These are phyloP conservation scores for Tylochromis polylepis DNA, from an alignment of 2,113 vertebrate genomes.

Conservation along the genomic window DNA sequence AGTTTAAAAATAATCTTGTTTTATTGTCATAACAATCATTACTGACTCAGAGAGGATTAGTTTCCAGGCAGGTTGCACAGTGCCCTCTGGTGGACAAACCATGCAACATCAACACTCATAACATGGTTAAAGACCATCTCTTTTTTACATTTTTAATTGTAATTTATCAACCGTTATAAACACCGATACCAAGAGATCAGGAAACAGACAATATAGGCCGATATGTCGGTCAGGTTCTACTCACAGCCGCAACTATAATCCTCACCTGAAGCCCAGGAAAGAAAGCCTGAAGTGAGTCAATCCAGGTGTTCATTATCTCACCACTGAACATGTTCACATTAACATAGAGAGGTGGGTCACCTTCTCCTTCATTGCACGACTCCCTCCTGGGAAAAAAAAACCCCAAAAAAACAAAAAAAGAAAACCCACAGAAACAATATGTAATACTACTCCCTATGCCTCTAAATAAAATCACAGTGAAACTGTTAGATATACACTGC, in stretches of 20 bases:
- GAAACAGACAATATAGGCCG: neutral
- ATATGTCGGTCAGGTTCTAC: neutral
- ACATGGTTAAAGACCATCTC: neutral
- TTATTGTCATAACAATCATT: neutral
- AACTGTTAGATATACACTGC: neutral
- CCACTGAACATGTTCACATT: constrained; percentile 98
- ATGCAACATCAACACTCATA: neutral
- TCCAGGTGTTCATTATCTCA: constrained; percentile 98
- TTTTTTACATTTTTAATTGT: neutral
- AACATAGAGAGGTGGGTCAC: constrained; percentile 93
- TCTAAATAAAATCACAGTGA: neutral
- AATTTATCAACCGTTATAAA: neutral
- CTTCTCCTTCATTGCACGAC: constrained; percentile 94
- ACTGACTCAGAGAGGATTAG: neutral
- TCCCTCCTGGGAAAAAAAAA: constrained; percentile 77
- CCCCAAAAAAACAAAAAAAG: too few relatives aligned
- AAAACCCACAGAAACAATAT: neutral
- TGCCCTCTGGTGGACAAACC: neutral
- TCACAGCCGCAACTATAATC: neutral
- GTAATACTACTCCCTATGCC: neutral
- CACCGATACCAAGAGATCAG: neutral
- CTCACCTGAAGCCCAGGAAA: constrained; percentile 94
- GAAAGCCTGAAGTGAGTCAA: constrained; percentile 98
- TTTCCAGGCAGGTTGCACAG: neutral
- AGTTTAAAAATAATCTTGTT: neutral